Percentiles rank a stretch among this genome's conserved stretches.
Conservation (phyloP, 2,797 vertebrate species). For the Brachyalestes nurse region DNA sequence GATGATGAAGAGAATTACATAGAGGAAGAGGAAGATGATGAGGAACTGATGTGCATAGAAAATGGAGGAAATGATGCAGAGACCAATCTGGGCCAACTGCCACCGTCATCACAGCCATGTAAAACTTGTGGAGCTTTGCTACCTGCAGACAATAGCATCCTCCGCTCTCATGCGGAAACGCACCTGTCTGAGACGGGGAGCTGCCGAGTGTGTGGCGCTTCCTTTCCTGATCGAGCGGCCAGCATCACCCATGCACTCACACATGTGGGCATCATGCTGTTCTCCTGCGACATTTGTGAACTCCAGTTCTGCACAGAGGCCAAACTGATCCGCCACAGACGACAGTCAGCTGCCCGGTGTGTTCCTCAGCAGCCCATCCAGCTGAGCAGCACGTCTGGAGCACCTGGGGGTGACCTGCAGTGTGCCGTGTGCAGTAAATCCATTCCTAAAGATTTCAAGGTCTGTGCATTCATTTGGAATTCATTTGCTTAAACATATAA, state of each 20-base stretch:
- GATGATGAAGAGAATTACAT: conserved; percentile 87
- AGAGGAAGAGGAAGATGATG: conserved; percentile 85
- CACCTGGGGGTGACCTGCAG: conserved; percentile 74
- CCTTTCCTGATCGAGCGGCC: conserved; percentile 84
- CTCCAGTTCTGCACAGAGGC: conserved; percentile 90
- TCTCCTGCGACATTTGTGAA: conserved; percentile 94
- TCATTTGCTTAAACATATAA: not conserved
- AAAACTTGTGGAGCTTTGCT: conserved; percentile 87
- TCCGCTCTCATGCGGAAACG: conserved; percentile 86
- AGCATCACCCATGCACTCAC: conserved; percentile 85
- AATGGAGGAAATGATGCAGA: conserved; percentile 80
- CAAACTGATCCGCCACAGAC: conserved; percentile 89
- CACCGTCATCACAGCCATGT: conserved; percentile 77
- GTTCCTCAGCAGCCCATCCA: conserved; percentile 77
- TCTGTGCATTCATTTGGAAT: conserved; percentile 49
- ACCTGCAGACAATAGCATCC: conserved; percentile 83
- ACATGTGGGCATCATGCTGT: conserved; percentile 92
- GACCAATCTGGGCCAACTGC: conserved; percentile 59
- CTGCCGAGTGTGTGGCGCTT: conserved; percentile 88
- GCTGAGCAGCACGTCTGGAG: conserved; percentile 66
- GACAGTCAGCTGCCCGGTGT: conserved; percentile 82
- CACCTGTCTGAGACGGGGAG: conserved; percentile 88
- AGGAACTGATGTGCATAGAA: conserved; percentile 90
- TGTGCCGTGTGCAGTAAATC: conserved; percentile 85
- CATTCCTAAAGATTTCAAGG: conserved; percentile 89